A percentile compares a stretch with the other conserved stretches of the same genome.
Evolutionary conservation across 2,888 invertebrate species (phyloP).

Genomic region (Ormyrus rosae): DNA sequence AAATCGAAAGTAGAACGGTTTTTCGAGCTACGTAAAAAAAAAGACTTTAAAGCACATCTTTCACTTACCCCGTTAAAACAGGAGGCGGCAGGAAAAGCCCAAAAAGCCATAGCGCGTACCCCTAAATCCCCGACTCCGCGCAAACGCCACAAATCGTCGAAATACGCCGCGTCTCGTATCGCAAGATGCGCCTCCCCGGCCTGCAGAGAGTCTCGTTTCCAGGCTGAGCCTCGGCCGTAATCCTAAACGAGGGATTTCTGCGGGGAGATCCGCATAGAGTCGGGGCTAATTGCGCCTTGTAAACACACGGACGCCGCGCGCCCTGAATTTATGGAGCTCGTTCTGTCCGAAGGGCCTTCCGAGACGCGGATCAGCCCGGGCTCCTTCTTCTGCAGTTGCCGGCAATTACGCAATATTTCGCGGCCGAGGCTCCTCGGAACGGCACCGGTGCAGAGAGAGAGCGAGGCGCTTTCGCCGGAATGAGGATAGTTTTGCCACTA

Average conservation of each 20-base stretch:
- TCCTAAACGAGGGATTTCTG: conserved; percentile 61
- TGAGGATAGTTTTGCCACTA: conserved; percentile 29
- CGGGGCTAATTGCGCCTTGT: conserved; percentile 66
- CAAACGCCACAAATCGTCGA: background rate
- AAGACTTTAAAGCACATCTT: too few relatives aligned
- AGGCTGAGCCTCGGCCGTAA: conserved; percentile 22
- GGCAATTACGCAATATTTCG: conserved; percentile 36
- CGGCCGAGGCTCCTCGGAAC: background rate
- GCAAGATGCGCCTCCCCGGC: conserved; percentile 1
- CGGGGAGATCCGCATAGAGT: conserved; percentile 59
- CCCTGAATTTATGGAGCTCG: conserved; percentile 66
- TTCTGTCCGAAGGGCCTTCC: conserved; percentile 57
- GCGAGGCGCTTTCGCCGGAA: background rate
- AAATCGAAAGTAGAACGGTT: background rate
- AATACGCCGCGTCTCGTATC: conserved; percentile 37
- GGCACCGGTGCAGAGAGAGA: background rate
- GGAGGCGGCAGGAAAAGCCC: too few relatives aligned
- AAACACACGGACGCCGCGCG: conserved; percentile 58
- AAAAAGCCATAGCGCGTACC: too few relatives aligned
- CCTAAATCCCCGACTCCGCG: too few relatives aligned
- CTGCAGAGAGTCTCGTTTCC: background rate
- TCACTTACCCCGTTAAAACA: too few relatives aligned
- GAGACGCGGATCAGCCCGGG: background rate
- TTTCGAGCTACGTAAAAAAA: too few relatives aligned
- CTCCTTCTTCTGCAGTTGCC: conserved; percentile 1